Evolutionary conservation across 2,797 vertebrate genomes (phyloP).

Genomic region (Pantherophis alleghaniensis): DNA sequence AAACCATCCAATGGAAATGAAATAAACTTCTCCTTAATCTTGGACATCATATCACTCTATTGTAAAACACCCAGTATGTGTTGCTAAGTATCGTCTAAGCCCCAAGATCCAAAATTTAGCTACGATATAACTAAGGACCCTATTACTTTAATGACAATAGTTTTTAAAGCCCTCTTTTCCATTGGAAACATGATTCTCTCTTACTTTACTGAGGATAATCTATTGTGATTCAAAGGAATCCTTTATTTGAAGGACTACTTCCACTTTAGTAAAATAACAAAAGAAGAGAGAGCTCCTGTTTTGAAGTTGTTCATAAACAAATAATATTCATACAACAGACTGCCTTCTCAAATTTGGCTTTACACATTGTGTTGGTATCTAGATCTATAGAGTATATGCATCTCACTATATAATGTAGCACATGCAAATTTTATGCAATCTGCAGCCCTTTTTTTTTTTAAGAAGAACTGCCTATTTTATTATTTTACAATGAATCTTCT

Average conservation of each 20-base stretch:
- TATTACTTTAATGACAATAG: background rate
- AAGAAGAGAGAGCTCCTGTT: background rate
- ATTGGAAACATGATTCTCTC: background rate
- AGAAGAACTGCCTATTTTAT: background rate
- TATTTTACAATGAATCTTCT: conserved; percentile 26
- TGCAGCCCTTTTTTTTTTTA: background rate
- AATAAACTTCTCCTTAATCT: background rate
- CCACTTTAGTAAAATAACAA: background rate
- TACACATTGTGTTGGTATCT: background rate
- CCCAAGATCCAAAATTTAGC: background rate
- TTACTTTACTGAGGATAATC: background rate
- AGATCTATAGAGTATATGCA: background rate
- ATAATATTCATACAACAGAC: background rate
- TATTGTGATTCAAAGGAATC: background rate
- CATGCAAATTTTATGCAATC: background rate
- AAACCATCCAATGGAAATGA: background rate
- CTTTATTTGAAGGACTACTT: background rate
- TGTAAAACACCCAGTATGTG: background rate
- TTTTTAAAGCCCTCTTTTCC: background rate
- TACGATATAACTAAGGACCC: background rate
- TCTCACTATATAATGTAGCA: background rate
- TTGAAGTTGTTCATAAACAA: background rate
- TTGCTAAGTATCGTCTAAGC: background rate
- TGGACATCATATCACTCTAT: background rate
- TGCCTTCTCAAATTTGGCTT: background rate